These are phyloP conservation scores for Candidula unifasciata DNA, from an alignment of 2,888 invertebrate species.

Conservation along the genomic window DNA sequence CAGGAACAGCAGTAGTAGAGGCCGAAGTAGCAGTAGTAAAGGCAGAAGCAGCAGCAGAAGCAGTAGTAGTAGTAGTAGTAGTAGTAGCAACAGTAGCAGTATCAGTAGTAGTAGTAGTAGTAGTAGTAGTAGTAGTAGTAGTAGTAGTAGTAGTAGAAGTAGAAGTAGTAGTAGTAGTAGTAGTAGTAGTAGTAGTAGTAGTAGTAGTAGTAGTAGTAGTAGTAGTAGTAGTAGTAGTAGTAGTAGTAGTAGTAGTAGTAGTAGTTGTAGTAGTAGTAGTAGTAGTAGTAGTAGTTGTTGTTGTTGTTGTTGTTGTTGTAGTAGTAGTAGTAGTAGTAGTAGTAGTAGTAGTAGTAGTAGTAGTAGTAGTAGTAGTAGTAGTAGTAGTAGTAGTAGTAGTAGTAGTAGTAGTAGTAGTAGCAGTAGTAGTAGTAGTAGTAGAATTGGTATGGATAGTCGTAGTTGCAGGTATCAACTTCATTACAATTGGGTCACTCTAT, in stretches of 20 bases:
- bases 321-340: background rate
- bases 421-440: background rate
- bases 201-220: background rate
- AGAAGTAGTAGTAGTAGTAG: conserved; percentile 4
- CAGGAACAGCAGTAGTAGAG: background rate
- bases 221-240: background rate
- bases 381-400: conserved; percentile 8
- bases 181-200: background rate
- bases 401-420: background rate
- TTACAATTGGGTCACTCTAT: too few species aligned
- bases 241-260: background rate
- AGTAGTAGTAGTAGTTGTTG: background rate
- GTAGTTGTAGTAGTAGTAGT: background rate
- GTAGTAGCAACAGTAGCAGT: background rate
- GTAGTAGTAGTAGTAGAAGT: background rate
- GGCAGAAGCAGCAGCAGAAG: background rate
- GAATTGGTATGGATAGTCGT: background rate
- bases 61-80: background rate
- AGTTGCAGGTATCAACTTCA: too few species aligned
- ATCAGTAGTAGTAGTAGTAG: too few species aligned
- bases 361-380: conserved; percentile 8
- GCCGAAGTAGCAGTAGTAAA: background rate
- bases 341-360: background rate
- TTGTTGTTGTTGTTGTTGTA: too few species aligned
- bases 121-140: too few species aligned